Percentiles rank a stretch among this genome's conserved stretches.
Evolutionary conservation across 1,140 invertebrate genomes (phyloP).

Genomic region (Drosophila bocqueti): DNA sequence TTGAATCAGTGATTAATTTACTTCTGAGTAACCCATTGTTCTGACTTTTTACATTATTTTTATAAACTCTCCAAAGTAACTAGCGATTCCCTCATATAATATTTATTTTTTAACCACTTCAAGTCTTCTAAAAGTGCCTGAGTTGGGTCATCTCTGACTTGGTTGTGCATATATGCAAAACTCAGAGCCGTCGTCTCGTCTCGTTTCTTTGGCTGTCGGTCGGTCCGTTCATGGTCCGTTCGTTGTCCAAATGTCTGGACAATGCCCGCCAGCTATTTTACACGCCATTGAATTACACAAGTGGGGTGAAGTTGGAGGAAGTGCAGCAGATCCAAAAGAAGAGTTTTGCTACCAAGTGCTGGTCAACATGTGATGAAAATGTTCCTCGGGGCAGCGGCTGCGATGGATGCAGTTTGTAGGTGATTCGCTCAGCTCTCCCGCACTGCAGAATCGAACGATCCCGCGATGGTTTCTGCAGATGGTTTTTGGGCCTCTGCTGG

Average conservation of each 20-base stretch:
- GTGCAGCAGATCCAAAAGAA: slow-evolving; percentile 11
- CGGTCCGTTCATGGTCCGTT: slow-evolving; percentile 18
- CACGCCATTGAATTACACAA: slow-evolving; percentile 77
- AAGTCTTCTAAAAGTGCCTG: background rate
- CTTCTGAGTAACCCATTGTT: too few relatives aligned
- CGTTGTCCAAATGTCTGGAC: slow-evolving; percentile 28
- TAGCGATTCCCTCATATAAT: background rate
- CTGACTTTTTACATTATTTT: background rate
- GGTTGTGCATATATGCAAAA: slow-evolving; percentile 29
- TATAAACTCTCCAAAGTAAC: too few relatives aligned
- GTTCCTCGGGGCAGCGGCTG: background rate
- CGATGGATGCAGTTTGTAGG: slow-evolving; percentile 11
- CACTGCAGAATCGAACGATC: slow-evolving; percentile 46
- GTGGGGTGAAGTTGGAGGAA: slow-evolving; percentile 41
- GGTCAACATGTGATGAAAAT: slow-evolving; percentile 55
- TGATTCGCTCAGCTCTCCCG: slow-evolving; percentile 33
- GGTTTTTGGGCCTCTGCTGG: slow-evolving; percentile 46
- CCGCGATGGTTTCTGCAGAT: slow-evolving; percentile 50
- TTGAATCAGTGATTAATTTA: too few relatives aligned
- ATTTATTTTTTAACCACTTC: background rate
- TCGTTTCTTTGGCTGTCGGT: slow-evolving; percentile 35
- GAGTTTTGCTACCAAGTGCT: slow-evolving; percentile 27
- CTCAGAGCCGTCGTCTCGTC: slow-evolving; percentile 38
- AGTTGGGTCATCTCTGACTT: slow-evolving; percentile 52
- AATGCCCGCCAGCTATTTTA: slow-evolving; percentile 79